A percentile compares a stretch with the other conserved stretches of the same genome.
Conservation (phyloP, 1,140 invertebrate genomes). For the Maniola jurtina region DNA sequence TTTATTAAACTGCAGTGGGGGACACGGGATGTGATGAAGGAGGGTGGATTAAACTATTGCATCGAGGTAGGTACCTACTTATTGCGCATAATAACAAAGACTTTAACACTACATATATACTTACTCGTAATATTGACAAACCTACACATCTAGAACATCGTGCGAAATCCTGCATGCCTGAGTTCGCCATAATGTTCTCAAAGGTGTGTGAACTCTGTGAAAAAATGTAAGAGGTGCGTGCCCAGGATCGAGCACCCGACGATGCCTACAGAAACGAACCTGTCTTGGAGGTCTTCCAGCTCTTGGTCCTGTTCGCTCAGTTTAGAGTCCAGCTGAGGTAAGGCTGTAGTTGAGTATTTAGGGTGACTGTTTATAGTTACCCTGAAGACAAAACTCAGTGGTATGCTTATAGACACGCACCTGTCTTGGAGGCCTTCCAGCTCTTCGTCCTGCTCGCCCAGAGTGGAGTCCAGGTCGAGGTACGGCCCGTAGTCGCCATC, state of each 20-base stretch:
- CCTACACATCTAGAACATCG: too few relatives aligned
- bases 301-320: constrained; percentile 97
- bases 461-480: constrained; percentile 95
- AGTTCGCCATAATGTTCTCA: too few relatives aligned
- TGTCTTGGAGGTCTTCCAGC: constrained; percentile 95
- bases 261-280: constrained; percentile 84
- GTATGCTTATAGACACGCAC: constrained; percentile 80
- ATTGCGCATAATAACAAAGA: too few relatives aligned
- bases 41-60: constrained; percentile 3
- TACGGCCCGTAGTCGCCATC: constrained; percentile 98
- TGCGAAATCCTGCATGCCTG: too few relatives aligned
- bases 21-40: constrained; percentile 12
- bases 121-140: too few relatives aligned
- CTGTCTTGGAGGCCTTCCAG: constrained; percentile 96
- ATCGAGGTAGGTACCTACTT: neutral
- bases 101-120: too few relatives aligned
- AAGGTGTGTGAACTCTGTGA: too few relatives aligned
- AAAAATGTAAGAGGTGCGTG: too few relatives aligned
- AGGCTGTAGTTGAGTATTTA: too few relatives aligned
- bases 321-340: constrained; percentile 96
- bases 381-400: too few relatives aligned
- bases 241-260: too few relatives aligned
- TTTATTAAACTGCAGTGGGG: constrained; percentile 6
- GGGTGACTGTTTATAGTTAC: constrained; percentile 1
- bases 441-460: constrained; percentile 97